A percentile compares a stretch with the other conserved stretches of the same genome.
Evolutionary conservation across 2,113 vertebrate genomes (phyloP).

Genomic region (Saguinus midas): DNA sequence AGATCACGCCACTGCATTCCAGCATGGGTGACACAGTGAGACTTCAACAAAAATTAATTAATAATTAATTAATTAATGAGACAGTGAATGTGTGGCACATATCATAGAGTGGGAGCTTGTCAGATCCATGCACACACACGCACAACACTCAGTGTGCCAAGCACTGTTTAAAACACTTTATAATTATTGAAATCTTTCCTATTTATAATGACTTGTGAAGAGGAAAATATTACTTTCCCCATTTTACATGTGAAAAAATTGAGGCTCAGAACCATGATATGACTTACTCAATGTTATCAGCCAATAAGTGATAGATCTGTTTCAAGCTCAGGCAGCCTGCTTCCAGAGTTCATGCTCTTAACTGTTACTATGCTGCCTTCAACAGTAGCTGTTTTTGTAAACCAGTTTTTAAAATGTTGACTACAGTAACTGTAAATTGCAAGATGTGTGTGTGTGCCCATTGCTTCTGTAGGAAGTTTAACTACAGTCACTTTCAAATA

Average conservation of each 20-base stretch:
- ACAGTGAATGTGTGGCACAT: background rate
- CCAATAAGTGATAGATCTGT: background rate
- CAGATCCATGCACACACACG: background rate
- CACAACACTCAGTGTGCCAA: background rate
- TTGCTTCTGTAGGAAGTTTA: background rate
- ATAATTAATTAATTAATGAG: background rate
- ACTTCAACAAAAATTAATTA: no score
- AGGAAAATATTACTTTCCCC: background rate
- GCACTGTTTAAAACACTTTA: background rate
- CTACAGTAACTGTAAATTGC: background rate
- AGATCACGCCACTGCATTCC: no score
- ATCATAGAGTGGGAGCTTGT: background rate
- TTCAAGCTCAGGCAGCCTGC: background rate
- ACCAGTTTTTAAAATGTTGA: constrained; percentile 11
- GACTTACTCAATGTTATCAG: background rate
- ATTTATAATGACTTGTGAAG: background rate
- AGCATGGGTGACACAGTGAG: no score
- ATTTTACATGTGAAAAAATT: background rate
- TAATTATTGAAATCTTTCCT: background rate
- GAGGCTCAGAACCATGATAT: background rate
- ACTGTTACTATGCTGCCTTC: background rate
- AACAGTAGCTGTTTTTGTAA: background rate
- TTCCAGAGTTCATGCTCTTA: background rate
- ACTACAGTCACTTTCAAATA: background rate
- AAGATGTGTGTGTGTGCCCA: background rate